Conservation (phyloP, 2,113 vertebrate genomes). For the Oreamnos americanus region DNA sequence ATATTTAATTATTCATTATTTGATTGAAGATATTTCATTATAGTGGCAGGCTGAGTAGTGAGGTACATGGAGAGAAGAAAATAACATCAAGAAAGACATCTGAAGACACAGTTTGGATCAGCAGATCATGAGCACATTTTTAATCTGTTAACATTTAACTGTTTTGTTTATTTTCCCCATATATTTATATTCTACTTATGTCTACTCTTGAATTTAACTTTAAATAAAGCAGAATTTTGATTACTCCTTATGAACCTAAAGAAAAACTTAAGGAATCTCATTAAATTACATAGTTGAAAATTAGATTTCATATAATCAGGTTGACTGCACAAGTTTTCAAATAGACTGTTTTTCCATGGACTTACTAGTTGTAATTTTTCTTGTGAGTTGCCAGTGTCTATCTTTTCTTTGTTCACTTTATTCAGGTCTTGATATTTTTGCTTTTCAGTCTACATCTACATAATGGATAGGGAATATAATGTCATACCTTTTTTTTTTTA, state of each 20-base stretch:
- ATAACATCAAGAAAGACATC: not conserved
- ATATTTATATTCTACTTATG: not conserved
- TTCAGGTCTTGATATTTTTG: constrained; percentile 16
- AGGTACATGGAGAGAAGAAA: not conserved
- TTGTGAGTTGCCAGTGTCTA: not conserved
- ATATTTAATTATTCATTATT: not conserved
- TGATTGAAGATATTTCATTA: not conserved
- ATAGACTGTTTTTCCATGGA: not conserved
- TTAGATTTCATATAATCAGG: constrained; percentile 4
- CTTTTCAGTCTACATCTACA: constrained; percentile 14
- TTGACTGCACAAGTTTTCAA: not conserved
- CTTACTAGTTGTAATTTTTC: constrained; percentile 17
- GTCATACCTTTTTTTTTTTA: constrained; percentile 20
- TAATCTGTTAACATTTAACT: constrained; percentile 10
- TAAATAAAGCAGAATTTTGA: constrained; percentile 4
- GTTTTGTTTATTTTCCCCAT: not conserved
- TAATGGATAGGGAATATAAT: not conserved
- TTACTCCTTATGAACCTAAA: not conserved
- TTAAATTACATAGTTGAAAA: constrained; percentile 19
- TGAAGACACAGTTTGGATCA: not conserved
- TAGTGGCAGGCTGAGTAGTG: not conserved
- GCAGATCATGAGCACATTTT: not conserved
- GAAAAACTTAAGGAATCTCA: not conserved
- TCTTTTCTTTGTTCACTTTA: constrained; percentile 22
- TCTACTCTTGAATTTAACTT: not conserved